Evolutionary conservation across 2,113 vertebrate species (phyloP).

Genomic region (Anhinga rufa): DNA sequence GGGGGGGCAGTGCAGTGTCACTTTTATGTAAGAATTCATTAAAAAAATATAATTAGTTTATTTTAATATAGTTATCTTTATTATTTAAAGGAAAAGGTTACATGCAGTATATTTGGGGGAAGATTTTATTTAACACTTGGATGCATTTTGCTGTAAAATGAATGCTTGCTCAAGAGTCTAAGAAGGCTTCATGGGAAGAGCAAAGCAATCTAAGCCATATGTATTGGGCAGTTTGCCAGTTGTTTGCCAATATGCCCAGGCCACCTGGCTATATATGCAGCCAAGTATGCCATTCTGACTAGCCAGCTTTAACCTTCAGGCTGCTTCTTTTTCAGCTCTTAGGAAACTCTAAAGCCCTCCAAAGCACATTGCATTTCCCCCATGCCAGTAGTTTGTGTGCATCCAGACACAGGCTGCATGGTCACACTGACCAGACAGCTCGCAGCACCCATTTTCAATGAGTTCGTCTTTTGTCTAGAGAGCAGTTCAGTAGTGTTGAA

Average conservation of each 20-base stretch:
- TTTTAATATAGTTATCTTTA: conserved; percentile 38
- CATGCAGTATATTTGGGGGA: conserved; percentile 49
- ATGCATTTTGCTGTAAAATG: conserved; percentile 71
- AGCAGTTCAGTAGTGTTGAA: conserved; percentile 72
- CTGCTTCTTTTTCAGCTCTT: conserved; percentile 81
- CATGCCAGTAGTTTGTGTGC: conserved; percentile 79
- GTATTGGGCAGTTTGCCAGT: conserved; percentile 89
- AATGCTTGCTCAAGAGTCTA: conserved; percentile 80
- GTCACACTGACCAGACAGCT: conserved; percentile 76
- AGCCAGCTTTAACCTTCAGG: conserved; percentile 83
- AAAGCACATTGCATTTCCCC: conserved; percentile 68
- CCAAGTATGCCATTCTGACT: conserved; percentile 88
- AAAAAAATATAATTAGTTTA: conserved; percentile 24
- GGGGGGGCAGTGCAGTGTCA: neutral
- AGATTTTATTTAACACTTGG: conserved; percentile 76
- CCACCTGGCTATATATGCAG: conserved; percentile 88
- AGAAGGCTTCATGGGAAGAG: conserved; percentile 83
- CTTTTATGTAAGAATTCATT: conserved; percentile 7
- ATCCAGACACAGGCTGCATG: conserved; percentile 72
- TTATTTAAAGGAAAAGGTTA: conserved; percentile 67
- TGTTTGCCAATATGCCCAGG: conserved; percentile 91
- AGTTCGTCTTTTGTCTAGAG: conserved; percentile 75
- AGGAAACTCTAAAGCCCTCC: conserved; percentile 78
- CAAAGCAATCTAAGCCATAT: conserved; percentile 88
- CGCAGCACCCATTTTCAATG: conserved; percentile 77